A percentile compares a stretch with the other conserved stretches of the same genome.
phyloP scores from a whole-genome alignment of 2,888 invertebrate species.

The Coelopa pilipes region DNA sequence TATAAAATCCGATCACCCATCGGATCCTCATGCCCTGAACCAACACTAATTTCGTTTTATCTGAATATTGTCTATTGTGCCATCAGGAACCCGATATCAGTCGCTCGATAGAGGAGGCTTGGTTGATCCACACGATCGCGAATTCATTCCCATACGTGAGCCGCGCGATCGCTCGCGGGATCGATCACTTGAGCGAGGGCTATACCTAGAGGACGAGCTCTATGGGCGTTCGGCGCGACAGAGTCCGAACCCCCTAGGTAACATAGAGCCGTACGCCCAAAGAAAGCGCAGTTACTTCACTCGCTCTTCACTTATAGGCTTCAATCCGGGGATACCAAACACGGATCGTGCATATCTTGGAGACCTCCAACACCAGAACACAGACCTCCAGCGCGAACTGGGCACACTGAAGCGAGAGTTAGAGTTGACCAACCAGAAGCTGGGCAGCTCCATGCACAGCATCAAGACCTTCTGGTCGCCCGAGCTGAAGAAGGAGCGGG shows the following conservation, averaged over 20 bases:
- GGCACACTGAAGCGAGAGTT: slow-evolving; percentile 91
- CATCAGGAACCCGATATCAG: slow-evolving; percentile 70
- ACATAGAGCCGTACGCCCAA: neutral
- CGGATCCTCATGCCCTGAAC: neutral
- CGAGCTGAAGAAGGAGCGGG: slow-evolving; percentile 97
- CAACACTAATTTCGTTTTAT: neutral
- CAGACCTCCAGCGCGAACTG: slow-evolving; percentile 93
- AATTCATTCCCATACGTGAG: slow-evolving; percentile 87
- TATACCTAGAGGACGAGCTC: slow-evolving; percentile 78
- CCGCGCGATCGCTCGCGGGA: slow-evolving; percentile 76
- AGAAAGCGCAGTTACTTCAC: too few relatives aligned
- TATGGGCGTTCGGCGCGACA: slow-evolving; percentile 77
- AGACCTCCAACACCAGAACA: slow-evolving; percentile 92
- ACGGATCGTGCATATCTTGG: slow-evolving; percentile 77
- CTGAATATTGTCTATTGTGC: neutral
- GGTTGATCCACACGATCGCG: slow-evolving; percentile 81
- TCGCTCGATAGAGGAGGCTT: slow-evolving; percentile 78
- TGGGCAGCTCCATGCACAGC: slow-evolving; percentile 99
- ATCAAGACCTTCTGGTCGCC: slow-evolving; percentile 99
- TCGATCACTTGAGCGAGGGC: slow-evolving; percentile 75
- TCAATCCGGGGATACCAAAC: slow-evolving; percentile 66
- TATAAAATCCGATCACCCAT: neutral
- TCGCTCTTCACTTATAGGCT: slow-evolving; percentile 46
- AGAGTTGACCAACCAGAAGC: slow-evolving; percentile 95
- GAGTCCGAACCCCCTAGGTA: slow-evolving; percentile 74